These are phyloP conservation scores for Macrophya annulata DNA, from an alignment of 2,888 invertebrate genomes.

Conservation along the genomic window DNA sequence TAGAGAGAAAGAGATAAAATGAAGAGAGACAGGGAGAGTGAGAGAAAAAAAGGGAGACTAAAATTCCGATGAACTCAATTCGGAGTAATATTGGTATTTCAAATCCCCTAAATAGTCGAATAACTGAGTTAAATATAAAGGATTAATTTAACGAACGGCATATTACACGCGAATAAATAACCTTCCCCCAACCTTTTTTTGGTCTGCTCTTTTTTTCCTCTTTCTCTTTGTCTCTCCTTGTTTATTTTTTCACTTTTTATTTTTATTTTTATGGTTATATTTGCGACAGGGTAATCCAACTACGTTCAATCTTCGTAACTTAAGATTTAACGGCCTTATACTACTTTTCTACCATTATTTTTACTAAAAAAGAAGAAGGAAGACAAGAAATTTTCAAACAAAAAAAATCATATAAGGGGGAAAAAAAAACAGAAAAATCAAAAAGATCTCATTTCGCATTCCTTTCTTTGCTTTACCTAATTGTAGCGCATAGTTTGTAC, in stretches of 20 bases:
- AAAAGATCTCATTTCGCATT: too few species aligned
- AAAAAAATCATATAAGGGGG: too few species aligned
- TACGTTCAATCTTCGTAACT: conserved; percentile 33
- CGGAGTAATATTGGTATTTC: conserved; percentile 12
- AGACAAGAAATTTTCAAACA: background rate
- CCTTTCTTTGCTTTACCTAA: too few species aligned
- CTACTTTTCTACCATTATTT: conserved; percentile 11
- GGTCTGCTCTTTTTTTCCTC: background rate
- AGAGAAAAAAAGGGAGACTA: background rate
- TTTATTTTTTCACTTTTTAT: background rate
- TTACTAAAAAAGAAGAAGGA: background rate
- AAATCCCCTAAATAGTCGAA: conserved; percentile 30
- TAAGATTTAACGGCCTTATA: conserved; percentile 1
- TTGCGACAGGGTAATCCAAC: conserved; percentile 15
- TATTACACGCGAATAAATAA: conserved; percentile 13
- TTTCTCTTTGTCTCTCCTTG: background rate
- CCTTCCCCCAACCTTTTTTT: background rate
- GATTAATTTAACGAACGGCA: conserved; percentile 31
- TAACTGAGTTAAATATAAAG: conserved; percentile 28
- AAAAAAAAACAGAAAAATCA: too few species aligned
- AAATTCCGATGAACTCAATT: conserved; percentile 1
- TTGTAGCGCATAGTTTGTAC: too few species aligned
- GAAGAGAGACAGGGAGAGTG: background rate
- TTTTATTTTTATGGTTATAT: background rate
- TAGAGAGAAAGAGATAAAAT: too few species aligned